Conservation (phyloP, 2,888 invertebrate genomes). For the Camptogramma bilineatum region DNA sequence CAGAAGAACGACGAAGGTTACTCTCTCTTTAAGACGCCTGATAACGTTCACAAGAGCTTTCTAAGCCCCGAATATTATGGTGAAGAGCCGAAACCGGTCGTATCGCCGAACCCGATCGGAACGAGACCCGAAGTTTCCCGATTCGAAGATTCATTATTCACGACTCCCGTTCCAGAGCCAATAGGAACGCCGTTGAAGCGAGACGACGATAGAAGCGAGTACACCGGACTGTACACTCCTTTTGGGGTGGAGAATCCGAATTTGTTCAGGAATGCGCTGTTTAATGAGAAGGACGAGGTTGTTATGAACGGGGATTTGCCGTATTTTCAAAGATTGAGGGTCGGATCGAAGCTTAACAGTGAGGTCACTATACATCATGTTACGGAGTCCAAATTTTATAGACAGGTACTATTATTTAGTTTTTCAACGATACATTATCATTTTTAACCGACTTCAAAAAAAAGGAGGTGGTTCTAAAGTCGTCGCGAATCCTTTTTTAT, state of each 20-base stretch:
- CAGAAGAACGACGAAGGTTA: constrained; percentile 81
- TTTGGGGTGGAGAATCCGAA: constrained; percentile 76
- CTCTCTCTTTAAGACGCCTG: constrained; percentile 71
- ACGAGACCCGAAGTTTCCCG: constrained; percentile 62
- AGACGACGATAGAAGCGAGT: constrained; percentile 43
- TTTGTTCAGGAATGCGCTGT: constrained; percentile 73
- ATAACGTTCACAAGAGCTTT: constrained; percentile 65
- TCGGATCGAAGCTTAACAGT: constrained; percentile 74
- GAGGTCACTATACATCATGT: constrained; percentile 81
- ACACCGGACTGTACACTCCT: constrained; percentile 67
- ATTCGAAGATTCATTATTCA: constrained; percentile 69
- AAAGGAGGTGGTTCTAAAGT: too few species aligned
- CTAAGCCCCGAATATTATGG: constrained; percentile 65
- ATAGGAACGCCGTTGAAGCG: constrained; percentile 59
- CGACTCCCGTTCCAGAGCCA: constrained; percentile 64
- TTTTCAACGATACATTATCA: too few species aligned
- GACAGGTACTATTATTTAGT: too few species aligned
- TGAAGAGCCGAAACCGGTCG: constrained; percentile 65
- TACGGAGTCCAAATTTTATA: constrained; percentile 78
- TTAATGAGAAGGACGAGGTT: constrained; percentile 64
- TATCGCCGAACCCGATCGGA: constrained; percentile 78
- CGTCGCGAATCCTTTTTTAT: too few species aligned
- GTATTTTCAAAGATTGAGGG: constrained; percentile 75
- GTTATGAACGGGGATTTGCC: constrained; percentile 74
- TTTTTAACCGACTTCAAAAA: not conserved